A percentile compares a stretch with the other conserved stretches of the same genome.
These are phyloP conservation scores for Trisateles emortualis DNA, from an alignment of 2,888 invertebrate genomes.

Conservation along the genomic window DNA sequence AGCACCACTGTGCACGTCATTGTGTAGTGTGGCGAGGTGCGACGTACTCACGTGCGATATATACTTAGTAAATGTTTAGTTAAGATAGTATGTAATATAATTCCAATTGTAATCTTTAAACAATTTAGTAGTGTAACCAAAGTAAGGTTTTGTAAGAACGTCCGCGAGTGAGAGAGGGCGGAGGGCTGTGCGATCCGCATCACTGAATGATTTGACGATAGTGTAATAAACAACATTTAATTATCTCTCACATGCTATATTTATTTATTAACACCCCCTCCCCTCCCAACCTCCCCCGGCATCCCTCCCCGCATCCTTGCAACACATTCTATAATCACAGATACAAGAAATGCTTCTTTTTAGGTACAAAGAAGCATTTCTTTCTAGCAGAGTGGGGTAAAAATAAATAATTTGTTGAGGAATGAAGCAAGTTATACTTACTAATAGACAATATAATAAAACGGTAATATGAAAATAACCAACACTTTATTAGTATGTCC, in stretches of 20 bases:
- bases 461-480: constrained; percentile 40
- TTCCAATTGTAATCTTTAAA: constrained; percentile 55
- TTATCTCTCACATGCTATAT: constrained; percentile 63
- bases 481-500: constrained; percentile 56
- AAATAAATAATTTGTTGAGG: too few species aligned
- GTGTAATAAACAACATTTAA: constrained; percentile 77
- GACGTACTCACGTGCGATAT: constrained; percentile 5
- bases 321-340: too few species aligned
- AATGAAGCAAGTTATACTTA: too few species aligned
- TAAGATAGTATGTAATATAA: constrained; percentile 41
- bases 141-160: constrained; percentile 53
- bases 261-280: constrained; percentile 19
- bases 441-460: background rate
- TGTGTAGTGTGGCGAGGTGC: constrained; percentile 16
- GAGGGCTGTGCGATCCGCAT: constrained; percentile 42
- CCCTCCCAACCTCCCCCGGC: background rate
- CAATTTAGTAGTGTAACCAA: constrained; percentile 58
- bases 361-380: too few species aligned
- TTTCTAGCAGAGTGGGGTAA: too few species aligned
- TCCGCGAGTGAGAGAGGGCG: constrained; percentile 22
- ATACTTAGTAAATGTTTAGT: constrained; percentile 50
- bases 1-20: background rate
- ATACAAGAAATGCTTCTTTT: too few species aligned
- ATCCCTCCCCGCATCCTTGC: too few species aligned
- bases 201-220: constrained; percentile 56